Evolutionary conservation across 2,797 vertebrate genomes (phyloP).

Genomic region (Enteromius mattozi): DNA sequence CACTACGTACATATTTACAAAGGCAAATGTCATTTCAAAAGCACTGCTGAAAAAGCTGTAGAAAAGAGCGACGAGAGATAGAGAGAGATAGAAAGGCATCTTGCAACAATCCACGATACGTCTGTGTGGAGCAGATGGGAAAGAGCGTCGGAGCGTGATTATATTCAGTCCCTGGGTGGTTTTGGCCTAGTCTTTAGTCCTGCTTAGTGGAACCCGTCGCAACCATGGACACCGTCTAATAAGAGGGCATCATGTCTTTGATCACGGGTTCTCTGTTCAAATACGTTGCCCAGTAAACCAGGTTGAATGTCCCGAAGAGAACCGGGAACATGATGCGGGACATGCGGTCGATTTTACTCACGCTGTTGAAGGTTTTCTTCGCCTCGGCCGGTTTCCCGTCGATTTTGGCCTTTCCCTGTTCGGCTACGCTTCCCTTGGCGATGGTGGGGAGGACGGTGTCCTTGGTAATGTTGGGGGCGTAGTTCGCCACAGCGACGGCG

Average conservation of each 20-base stretch:
- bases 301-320: conserved; percentile 94
- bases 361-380: conserved; percentile 99
- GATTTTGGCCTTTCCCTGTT: conserved; percentile 87
- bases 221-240: conserved; percentile 71
- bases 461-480: conserved; percentile 94
- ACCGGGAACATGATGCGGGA: conserved; percentile 98
- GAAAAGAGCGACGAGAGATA: conserved; percentile 75
- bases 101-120: conserved; percentile 72
- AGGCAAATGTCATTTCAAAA: conserved; percentile 77
- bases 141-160: conserved; percentile 82
- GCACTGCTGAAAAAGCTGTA: conserved; percentile 78
- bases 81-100: conserved; percentile 70
- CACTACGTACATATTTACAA: conserved; percentile 76
- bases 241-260: conserved; percentile 91
- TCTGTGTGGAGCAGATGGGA: conserved; percentile 63
- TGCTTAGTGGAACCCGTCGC: conserved; percentile 73
- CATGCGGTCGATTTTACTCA: conserved; percentile 99
- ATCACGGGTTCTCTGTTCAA: conserved; percentile 95
- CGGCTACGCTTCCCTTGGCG: conserved; percentile 87
- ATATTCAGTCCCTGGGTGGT: conserved; percentile 86
- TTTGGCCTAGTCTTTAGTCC: conserved; percentile 80
- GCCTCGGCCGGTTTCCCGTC: conserved; percentile 88
- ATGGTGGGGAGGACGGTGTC: conserved; percentile 93
- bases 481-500: conserved; percentile 96
- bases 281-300: conserved; percentile 99